These are phyloP conservation scores for Boloria selene DNA, from an alignment of 2,888 invertebrate genomes.

Conservation along the genomic window DNA sequence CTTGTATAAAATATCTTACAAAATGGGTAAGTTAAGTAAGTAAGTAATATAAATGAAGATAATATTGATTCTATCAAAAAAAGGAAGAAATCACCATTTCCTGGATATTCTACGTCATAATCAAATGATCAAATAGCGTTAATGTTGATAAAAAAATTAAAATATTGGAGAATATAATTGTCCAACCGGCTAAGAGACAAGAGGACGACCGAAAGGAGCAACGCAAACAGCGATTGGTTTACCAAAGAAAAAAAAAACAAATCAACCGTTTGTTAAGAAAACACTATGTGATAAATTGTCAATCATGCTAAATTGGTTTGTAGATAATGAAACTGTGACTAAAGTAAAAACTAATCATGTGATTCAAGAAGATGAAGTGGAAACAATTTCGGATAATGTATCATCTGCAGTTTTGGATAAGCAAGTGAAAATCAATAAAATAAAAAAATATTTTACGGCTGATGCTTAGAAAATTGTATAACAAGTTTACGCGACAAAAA, in stretches of 20 bases:
- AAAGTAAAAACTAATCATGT: too few species aligned
- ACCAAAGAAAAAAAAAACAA: constrained; percentile 27
- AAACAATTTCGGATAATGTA: too few species aligned
- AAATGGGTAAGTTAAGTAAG: constrained; percentile 3
- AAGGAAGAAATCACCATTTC: too few species aligned
- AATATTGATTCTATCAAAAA: too few species aligned
- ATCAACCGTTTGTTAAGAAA: constrained; percentile 24
- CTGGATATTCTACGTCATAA: background rate
- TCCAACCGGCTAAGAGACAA: constrained; percentile 26
- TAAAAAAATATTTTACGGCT: too few species aligned
- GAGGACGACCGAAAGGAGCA: constrained; percentile 27
- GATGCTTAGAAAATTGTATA: too few species aligned
- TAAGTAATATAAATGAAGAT: too few species aligned
- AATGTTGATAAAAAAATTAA: constrained; percentile 12
- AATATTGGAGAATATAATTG: constrained; percentile 22
- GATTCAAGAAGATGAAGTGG: too few species aligned
- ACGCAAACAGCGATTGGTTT: constrained; percentile 30
- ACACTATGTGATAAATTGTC: constrained; percentile 25
- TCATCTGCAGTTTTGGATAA: too few species aligned
- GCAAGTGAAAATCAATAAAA: too few species aligned
- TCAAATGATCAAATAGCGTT: background rate
- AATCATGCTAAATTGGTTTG: constrained; percentile 30
- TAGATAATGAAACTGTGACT: constrained; percentile 4
- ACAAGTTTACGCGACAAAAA: too few species aligned
- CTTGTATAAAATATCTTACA: constrained; percentile 3